phyloP scores from a whole-genome alignment of 2,113 vertebrate genomes.

The Henicopernis longicauda region DNA sequence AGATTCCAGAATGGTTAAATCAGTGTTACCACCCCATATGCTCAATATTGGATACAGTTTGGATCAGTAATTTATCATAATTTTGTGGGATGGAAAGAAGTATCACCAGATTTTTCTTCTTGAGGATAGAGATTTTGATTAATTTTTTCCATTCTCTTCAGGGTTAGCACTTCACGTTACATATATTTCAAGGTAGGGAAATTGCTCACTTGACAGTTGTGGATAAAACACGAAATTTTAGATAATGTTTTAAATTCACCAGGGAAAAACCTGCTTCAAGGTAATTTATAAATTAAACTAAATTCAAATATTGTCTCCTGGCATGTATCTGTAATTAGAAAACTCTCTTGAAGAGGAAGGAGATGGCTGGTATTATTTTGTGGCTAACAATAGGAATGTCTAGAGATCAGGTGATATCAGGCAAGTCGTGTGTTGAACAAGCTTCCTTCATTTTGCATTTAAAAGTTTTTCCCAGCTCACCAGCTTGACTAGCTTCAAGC shows the following conservation, averaged over 20 bases:
- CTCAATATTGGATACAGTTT: background rate
- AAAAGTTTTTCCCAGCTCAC: background rate
- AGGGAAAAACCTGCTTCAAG: constrained; percentile 26
- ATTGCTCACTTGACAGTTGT: constrained; percentile 33
- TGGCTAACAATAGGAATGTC: background rate
- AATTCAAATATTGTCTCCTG: constrained; percentile 36
- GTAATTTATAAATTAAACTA: constrained; percentile 57
- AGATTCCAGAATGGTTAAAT: background rate
- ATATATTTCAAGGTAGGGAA: background rate
- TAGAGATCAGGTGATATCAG: background rate
- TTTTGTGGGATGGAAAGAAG: background rate
- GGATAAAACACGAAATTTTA: constrained; percentile 30
- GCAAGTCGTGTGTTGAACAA: background rate
- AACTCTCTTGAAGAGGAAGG: constrained; percentile 34
- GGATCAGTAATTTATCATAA: background rate
- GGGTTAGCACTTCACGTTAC: background rate
- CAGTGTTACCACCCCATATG: background rate
- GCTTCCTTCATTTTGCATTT: background rate
- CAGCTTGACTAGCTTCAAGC: background rate
- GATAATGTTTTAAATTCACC: constrained; percentile 13
- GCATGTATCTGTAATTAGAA: constrained; percentile 48
- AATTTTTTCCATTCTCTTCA: background rate
- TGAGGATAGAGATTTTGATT: background rate
- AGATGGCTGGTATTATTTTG: background rate
- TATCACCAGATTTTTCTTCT: background rate